Evolutionary conservation across 2,888 invertebrate genomes (phyloP).

Genomic region (Orthosia incerta): DNA sequence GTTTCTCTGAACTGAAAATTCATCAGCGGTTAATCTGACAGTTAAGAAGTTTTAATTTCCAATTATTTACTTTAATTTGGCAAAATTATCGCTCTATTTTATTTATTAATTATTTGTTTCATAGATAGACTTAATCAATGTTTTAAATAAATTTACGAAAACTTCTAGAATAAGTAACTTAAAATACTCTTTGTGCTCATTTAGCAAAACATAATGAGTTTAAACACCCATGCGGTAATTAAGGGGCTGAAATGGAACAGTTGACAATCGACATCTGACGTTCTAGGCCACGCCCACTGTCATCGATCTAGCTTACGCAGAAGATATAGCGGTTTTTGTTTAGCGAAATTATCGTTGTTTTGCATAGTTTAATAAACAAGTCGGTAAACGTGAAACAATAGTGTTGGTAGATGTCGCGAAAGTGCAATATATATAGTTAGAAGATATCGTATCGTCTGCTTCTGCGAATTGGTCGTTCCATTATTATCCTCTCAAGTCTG

Average conservation of each 20-base stretch:
- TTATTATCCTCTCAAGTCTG: conserved; percentile 68
- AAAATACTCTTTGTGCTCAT: conserved; percentile 26
- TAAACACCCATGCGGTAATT: conserved; percentile 40
- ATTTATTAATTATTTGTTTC: not conserved
- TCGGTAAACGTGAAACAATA: conserved; percentile 40
- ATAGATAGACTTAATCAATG: not conserved
- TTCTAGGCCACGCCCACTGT: too few relatives aligned
- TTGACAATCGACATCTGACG: too few relatives aligned
- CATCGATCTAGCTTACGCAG: too few relatives aligned
- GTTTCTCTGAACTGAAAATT: not conserved
- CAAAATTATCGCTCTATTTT: not conserved
- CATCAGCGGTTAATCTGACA: not conserved
- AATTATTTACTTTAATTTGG: not conserved
- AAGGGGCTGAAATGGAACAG: too few relatives aligned
- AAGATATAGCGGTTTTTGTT: conserved; percentile 47
- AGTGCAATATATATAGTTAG: conserved; percentile 63
- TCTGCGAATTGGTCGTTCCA: conserved; percentile 70
- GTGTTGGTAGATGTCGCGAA: conserved; percentile 54
- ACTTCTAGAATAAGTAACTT: conserved; percentile 4
- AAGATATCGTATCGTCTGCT: conserved; percentile 62
- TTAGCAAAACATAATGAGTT: conserved; percentile 44
- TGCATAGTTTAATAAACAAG: conserved; percentile 45
- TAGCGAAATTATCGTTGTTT: conserved; percentile 35
- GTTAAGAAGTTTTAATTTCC: not conserved
- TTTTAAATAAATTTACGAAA: not conserved